Percentiles rank a stretch among this genome's conserved stretches.
Evolutionary conservation across 2,888 invertebrate species (phyloP).

Genomic region (Cataglyphis rosenhaueri): DNA sequence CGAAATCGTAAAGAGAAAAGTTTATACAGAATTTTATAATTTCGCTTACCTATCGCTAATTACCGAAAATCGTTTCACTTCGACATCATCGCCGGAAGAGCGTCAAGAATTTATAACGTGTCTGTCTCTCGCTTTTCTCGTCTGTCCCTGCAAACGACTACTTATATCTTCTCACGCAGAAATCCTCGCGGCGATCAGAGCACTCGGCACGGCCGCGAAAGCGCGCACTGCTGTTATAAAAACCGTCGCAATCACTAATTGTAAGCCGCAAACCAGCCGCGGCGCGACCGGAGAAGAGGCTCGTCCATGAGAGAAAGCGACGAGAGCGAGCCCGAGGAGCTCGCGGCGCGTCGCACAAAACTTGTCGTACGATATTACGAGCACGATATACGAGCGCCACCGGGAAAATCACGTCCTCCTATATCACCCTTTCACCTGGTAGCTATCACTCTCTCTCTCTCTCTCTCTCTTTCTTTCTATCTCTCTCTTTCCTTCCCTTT

Average conservation of each 20-base stretch:
- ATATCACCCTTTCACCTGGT: slow-evolving; percentile 39
- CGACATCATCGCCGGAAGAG: slow-evolving; percentile 20
- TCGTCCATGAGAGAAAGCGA: slow-evolving; percentile 42
- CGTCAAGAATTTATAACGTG: not conserved
- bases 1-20: not conserved
- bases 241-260: slow-evolving; percentile 46
- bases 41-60: slow-evolving; percentile 32
- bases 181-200: slow-evolving; percentile 50
- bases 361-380: slow-evolving; percentile 21
- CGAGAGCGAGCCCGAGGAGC: slow-evolving; percentile 26
- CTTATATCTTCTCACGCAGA: slow-evolving; percentile 44
- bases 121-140: not conserved
- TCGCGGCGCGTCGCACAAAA: slow-evolving; percentile 23
- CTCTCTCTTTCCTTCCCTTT: not conserved
- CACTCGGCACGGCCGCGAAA: slow-evolving; percentile 45
- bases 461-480: not conserved
- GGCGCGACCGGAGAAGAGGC: slow-evolving; percentile 14
- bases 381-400: not conserved
- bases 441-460: not conserved
- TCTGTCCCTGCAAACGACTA: slow-evolving; percentile 6
- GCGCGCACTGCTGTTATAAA: slow-evolving; percentile 20
- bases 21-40: not conserved
- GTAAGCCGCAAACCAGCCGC: slow-evolving; percentile 22
- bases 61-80: slow-evolving; percentile 18
- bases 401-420: slow-evolving; percentile 1